phyloP scores from a whole-genome alignment of 2,113 vertebrate genomes.

The Hemicordylus capensis region DNA sequence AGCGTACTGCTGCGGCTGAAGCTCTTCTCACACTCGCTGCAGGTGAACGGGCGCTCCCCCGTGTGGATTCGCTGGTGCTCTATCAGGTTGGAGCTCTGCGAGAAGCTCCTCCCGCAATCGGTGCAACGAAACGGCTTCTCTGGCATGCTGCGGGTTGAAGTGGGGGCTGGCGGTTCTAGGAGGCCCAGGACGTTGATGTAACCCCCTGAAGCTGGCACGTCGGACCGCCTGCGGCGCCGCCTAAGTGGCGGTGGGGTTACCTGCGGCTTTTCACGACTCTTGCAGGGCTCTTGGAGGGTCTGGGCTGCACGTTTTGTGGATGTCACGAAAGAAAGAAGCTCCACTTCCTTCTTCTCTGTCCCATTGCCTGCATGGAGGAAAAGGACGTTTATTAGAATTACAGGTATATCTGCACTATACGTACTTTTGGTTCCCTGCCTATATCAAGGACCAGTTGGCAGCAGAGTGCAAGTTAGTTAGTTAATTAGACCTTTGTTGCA shows the following conservation, averaged over 20 bases:
- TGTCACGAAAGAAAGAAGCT: not conserved
- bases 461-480: too few relatives aligned
- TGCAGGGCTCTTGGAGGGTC: not conserved
- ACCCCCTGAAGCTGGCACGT: not conserved
- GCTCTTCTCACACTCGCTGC: constrained; percentile 27
- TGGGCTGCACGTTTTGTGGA: not conserved
- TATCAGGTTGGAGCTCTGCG: constrained; percentile 15
- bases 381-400: not conserved
- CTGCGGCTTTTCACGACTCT: not conserved
- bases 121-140: not conserved
- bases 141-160: too few relatives aligned
- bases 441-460: not conserved
- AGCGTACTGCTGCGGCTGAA: constrained; percentile 33
- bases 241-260: not conserved
- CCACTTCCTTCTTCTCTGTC: not conserved
- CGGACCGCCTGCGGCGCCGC: not conserved
- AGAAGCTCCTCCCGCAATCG: constrained; percentile 38
- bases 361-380: not conserved
- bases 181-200: not conserved
- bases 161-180: not conserved
- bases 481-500: too few relatives aligned
- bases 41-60: constrained; percentile 36
- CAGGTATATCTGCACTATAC: not conserved
- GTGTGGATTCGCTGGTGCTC: constrained; percentile 30
- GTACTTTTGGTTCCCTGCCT: not conserved